Percentiles rank a stretch among this genome's conserved stretches.
These are phyloP conservation scores for Drosophila arawakana DNA, from an alignment of 1,140 invertebrate genomes.

Conservation along the genomic window DNA sequence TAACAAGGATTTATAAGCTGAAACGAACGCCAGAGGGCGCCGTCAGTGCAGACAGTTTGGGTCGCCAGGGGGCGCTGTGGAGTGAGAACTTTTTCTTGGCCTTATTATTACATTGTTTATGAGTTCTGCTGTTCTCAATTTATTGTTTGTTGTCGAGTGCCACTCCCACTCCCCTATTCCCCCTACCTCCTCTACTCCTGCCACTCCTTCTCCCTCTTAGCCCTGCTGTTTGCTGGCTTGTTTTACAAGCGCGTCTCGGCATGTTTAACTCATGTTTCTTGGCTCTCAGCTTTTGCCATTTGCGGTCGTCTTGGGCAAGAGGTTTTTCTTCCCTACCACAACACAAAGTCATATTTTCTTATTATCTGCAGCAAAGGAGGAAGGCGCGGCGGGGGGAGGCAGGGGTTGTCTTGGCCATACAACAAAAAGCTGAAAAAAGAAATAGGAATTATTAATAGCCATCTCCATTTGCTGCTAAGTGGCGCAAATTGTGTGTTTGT, in stretches of 20 bases:
- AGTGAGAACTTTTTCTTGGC: conserved; percentile 44
- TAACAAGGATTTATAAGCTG: conserved; percentile 73
- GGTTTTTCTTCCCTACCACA: conserved; percentile 41
- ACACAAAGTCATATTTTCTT: conserved; percentile 79
- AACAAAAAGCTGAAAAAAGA: conserved; percentile 46
- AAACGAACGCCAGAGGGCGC: conserved; percentile 24
- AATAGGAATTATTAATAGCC: conserved; percentile 80
- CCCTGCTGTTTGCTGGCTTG: conserved; percentile 58
- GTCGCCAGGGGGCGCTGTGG: conserved; percentile 30
- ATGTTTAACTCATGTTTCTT: conserved; percentile 66
- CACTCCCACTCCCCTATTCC: neutral
- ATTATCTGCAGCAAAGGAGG: conserved; percentile 56
- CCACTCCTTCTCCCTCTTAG: neutral
- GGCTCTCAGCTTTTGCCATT: conserved; percentile 40
- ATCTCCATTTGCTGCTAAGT: conserved; percentile 81
- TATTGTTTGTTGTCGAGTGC: conserved; percentile 44
- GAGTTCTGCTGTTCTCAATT: conserved; percentile 68
- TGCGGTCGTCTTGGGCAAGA: conserved; percentile 50
- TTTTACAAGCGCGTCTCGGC: conserved; percentile 75
- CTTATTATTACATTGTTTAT: conserved; percentile 83
- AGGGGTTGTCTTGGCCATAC: conserved; percentile 19
- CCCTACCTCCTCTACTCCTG: neutral
- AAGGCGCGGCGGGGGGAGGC: neutral
- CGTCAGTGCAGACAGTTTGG: conserved; percentile 9
- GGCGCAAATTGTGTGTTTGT: conserved; percentile 82